Conservation (phyloP, 2,113 vertebrate genomes). For the Phylloscopus trochiloides region DNA sequence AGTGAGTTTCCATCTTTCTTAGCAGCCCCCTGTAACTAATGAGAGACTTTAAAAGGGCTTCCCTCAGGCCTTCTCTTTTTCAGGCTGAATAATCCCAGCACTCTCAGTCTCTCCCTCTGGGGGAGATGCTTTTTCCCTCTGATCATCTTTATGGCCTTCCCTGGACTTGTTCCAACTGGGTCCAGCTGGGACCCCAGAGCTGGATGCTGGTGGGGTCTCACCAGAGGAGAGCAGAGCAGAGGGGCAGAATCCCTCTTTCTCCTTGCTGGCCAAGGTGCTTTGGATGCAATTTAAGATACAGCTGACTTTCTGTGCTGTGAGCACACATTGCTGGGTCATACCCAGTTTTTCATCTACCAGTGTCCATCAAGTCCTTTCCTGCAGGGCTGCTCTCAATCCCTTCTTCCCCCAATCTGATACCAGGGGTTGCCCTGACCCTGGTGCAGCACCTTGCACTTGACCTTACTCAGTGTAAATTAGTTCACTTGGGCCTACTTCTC, state of each 20-base stretch:
- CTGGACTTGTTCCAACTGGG: rapidly evolving
- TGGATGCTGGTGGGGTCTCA: neutral
- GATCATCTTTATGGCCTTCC: neutral
- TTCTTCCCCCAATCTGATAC: neutral
- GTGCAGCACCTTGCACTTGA: neutral
- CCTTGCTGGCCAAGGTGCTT: rapidly evolving
- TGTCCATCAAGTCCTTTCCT: neutral
- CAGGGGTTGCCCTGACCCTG: rapidly evolving
- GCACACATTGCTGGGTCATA: neutral
- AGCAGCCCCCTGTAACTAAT: neutral
- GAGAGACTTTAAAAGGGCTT: neutral
- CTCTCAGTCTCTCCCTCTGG: neutral
- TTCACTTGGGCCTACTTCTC: neutral
- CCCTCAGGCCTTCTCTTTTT: neutral
- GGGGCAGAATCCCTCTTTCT: neutral
- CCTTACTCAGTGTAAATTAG: neutral
- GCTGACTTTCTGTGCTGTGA: neutral
- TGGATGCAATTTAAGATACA: neutral
- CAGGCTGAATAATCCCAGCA: neutral
- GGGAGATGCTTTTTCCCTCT: neutral
- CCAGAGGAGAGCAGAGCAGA: neutral
- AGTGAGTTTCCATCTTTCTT: neutral
- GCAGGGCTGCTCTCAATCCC: neutral
- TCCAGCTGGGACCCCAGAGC: no score
- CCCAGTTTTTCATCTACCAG: neutral